A percentile compares a stretch with the other conserved stretches of the same genome.
phyloP scores from a whole-genome alignment of 2,888 invertebrate species.

The Ephialtes manifestator region DNA sequence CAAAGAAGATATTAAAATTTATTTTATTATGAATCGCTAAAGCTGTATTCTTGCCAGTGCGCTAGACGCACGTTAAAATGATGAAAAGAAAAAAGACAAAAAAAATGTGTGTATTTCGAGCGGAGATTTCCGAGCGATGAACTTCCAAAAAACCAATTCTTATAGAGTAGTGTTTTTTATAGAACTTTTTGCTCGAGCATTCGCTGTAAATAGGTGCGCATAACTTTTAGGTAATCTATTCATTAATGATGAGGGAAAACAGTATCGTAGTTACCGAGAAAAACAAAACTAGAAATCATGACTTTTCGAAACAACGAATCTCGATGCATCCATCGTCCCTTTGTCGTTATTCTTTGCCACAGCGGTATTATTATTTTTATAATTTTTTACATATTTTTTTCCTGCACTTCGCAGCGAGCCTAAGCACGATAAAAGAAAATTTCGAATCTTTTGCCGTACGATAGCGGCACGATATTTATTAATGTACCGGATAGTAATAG shows the following conservation, averaged over 20 bases:
- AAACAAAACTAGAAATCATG: constrained; percentile 1
- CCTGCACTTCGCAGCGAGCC: constrained; percentile 19
- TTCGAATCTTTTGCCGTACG: constrained; percentile 28
- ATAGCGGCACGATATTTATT: constrained; percentile 46
- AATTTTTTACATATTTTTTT: not conserved
- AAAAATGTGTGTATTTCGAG: constrained; percentile 2
- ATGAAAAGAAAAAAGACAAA: not conserved
- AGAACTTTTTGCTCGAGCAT: constrained; percentile 74
- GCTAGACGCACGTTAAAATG: constrained; percentile 21
- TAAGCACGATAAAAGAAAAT: constrained; percentile 31
- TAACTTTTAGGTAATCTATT: constrained; percentile 43
- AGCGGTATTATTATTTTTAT: constrained; percentile 62
- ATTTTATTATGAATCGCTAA: constrained; percentile 71
- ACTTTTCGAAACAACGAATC: constrained; percentile 60
- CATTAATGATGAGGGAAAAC: constrained; percentile 28
- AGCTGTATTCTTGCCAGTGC: constrained; percentile 69
- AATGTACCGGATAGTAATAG: constrained; percentile 34
- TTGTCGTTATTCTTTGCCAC: constrained; percentile 56
- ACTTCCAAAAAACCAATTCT: constrained; percentile 57
- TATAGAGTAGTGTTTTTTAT: constrained; percentile 74
- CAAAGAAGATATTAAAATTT: constrained; percentile 76
- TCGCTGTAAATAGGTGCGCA: constrained; percentile 73
- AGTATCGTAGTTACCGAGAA: constrained; percentile 17
- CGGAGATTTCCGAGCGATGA: constrained; percentile 38
- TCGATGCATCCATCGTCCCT: constrained; percentile 47